A percentile compares a stretch with the other conserved stretches of the same genome.
Conservation (phyloP, 2,113 vertebrate species). For the Pelodiscus sinensis region DNA sequence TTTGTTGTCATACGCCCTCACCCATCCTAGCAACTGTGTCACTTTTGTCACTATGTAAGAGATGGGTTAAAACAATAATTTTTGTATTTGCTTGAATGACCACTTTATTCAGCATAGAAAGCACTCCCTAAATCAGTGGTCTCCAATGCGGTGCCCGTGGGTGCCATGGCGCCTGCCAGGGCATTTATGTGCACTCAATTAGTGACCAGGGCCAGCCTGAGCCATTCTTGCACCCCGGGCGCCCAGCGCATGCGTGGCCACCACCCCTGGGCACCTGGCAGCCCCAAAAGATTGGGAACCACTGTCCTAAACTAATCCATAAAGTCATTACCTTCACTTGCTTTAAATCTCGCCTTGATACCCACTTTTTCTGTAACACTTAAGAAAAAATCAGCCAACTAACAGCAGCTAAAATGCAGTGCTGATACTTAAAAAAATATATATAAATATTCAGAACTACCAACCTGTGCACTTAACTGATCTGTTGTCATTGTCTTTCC, state of each 20-base stretch:
- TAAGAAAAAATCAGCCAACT: background rate
- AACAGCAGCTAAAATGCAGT: background rate
- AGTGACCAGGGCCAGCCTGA: too few relatives aligned
- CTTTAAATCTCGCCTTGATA: background rate
- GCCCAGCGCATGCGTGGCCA: too few relatives aligned
- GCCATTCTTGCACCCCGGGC: too few relatives aligned
- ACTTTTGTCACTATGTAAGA: background rate
- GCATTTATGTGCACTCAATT: too few relatives aligned
- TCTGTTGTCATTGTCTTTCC: background rate
- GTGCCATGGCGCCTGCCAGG: too few relatives aligned
- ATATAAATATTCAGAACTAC: background rate
- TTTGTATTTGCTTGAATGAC: background rate
- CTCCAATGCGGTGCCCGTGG: too few relatives aligned
- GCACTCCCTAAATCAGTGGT: background rate
- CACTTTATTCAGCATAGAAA: background rate
- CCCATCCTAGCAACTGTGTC: background rate
- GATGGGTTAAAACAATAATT: background rate
- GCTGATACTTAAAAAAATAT: background rate
- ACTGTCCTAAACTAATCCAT: background rate
- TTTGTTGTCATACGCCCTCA: background rate
- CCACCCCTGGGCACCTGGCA: too few relatives aligned
- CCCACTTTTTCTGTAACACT: background rate
- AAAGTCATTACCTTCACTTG: background rate
- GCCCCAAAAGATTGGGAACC: too few relatives aligned
- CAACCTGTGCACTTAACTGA: background rate